Conservation (phyloP, 1,140 invertebrate species). For the Bombus sibiricus region DNA sequence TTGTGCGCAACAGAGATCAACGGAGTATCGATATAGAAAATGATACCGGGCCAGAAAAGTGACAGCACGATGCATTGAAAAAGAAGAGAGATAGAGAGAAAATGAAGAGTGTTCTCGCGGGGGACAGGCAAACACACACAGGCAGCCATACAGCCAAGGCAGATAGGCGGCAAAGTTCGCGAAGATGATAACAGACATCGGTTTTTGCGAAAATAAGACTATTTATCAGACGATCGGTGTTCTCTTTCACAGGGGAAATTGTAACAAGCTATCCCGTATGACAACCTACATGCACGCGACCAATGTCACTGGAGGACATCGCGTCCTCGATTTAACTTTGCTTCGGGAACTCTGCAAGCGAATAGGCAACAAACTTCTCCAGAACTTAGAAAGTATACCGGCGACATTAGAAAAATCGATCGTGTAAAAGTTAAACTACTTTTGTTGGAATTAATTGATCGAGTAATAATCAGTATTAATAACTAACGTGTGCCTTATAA, state of each 20-base stretch:
- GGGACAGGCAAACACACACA: conserved; percentile 58
- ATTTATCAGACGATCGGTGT: not conserved
- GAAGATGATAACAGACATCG: not conserved
- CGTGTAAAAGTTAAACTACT: not conserved
- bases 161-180: conserved; percentile 33
- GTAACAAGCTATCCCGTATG: not conserved
- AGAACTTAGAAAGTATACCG: not conserved
- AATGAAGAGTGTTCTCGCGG: conserved; percentile 43
- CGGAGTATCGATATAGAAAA: conserved; percentile 40
- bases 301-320: not conserved
- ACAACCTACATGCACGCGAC: not conserved
- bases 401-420: too few species aligned
- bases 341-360: conserved; percentile 34
- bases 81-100: conserved; percentile 16
- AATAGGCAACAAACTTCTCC: not conserved
- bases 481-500: not conserved
- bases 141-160: conserved; percentile 63
- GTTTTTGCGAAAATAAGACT: not conserved
- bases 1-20: conserved; percentile 34
- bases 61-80: conserved; percentile 53
- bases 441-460: not conserved
- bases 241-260: not conserved
- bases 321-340: not conserved
- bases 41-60: conserved; percentile 33
- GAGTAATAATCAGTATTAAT: not conserved